Evolutionary conservation across 2,113 vertebrate species (phyloP).

Genomic region (Dipodomys spectabilis): DNA sequence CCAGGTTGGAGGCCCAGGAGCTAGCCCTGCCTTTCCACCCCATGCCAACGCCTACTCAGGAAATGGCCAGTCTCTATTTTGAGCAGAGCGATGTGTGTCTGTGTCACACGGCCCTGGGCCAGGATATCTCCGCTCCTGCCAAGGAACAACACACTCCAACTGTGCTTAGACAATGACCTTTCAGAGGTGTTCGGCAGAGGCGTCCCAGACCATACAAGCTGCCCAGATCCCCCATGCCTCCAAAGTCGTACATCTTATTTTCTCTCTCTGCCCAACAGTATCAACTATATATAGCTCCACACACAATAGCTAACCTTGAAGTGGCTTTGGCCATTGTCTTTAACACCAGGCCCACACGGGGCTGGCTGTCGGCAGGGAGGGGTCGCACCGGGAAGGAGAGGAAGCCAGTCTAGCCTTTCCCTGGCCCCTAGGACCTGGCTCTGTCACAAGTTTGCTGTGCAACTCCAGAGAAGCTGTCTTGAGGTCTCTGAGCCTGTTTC

Average conservation of each 20-base stretch:
- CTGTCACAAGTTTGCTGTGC: not conserved
- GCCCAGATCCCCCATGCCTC: constrained; percentile 37
- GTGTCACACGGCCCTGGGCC: constrained; percentile 17
- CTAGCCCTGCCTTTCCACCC: not conserved
- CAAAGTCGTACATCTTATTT: constrained; percentile 73
- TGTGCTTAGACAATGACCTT: constrained; percentile 39
- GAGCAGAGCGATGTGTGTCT: constrained; percentile 46
- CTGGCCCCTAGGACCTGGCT: not conserved
- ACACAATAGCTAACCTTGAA: constrained; percentile 86
- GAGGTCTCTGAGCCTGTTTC: constrained; percentile 23
- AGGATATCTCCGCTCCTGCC: constrained; percentile 28
- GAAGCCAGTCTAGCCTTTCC: constrained; percentile 36
- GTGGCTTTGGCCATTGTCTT: constrained; percentile 76
- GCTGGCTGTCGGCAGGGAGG: constrained; percentile 72
- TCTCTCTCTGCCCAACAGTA: constrained; percentile 52
- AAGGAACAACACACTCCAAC: constrained; percentile 56
- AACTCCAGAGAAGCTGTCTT: not conserved
- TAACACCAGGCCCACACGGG: constrained; percentile 65
- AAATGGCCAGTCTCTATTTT: constrained; percentile 69
- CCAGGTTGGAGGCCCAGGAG: not conserved
- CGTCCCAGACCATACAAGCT: constrained; percentile 44
- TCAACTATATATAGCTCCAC: constrained; percentile 82
- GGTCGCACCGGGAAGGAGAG: constrained; percentile 27
- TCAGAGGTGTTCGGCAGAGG: not conserved
- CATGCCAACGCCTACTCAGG: constrained; percentile 32